Base-by-base conservation (phyloP, 2,888 invertebrate genomes). In the Dynastes maya region DNA sequence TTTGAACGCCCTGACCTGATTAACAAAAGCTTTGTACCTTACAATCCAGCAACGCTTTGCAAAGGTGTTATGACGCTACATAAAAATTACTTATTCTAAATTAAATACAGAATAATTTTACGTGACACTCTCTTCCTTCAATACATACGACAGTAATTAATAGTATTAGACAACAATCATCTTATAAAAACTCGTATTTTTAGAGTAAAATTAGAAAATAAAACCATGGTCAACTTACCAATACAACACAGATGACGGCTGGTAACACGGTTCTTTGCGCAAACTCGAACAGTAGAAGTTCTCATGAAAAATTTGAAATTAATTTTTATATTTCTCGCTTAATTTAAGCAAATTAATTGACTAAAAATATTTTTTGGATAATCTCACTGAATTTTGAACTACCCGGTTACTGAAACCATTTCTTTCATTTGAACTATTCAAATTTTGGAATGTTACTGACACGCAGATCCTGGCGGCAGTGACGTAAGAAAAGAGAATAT, bases 231-330 rank as follows among this genome's bases (percentile, higher is more conserved):
- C 85, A 85, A 87, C 90, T 89, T 89, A 89, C 90, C 89, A 89
- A 89, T 89, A 89, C 89, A 90, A 90, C 89, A 90, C 90, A 90
- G 90, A 89, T 90, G 90, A 90, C 90, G 89, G 90, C 89, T 88
- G 88, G 88, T 88, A 88, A 89, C 89, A 89, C 87, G 88, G 89
- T 85, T 84, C 83, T 85, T 81, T 87, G 89, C 90, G 89, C 88
- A 88, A 83, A 76, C 82, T 79, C 82, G 80, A 49, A 67, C 63
- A 45, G 53, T 32, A 72, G 53, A 70, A 65, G 58, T 71, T 16
- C 63, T 53, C 72, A 49, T 74, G 40, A 77, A 77, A 65, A 77
- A 72, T 79, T 77, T 77, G 40, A 76, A 79, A 79, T 55, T 63
- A 40, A 63, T 58, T 40, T 71, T 63, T 9, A 2, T 53, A 53